Conservation (phyloP, 2,797 vertebrate genomes). For the Sebastes diploproa region DNA sequence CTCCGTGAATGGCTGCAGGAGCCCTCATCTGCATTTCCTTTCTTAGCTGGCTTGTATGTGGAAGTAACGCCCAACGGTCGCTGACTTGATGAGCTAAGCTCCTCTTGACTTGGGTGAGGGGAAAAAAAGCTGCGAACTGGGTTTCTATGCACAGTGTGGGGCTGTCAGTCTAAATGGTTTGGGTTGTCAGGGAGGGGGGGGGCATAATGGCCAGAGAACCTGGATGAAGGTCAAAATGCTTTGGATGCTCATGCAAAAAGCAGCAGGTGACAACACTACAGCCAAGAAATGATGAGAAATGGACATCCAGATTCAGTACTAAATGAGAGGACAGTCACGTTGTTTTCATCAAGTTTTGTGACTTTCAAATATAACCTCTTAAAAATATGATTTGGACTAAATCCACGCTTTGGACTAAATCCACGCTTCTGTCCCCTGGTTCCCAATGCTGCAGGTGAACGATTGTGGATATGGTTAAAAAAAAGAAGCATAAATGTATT, state of each 20-base stretch:
- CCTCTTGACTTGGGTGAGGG: constrained; percentile 30
- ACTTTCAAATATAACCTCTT: background rate
- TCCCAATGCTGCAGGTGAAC: background rate
- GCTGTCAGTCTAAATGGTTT: constrained; percentile 3
- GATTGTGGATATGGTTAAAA: background rate
- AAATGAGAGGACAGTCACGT: background rate
- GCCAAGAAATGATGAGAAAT: constrained; percentile 7
- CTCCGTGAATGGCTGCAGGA: constrained; percentile 83
- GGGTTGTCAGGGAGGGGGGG: background rate
- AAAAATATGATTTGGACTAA: background rate
- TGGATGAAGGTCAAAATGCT: constrained; percentile 48
- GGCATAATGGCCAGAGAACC: background rate
- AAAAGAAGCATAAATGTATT: background rate
- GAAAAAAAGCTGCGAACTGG: background rate
- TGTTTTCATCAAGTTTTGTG: background rate
- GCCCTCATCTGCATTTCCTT: constrained; percentile 92
- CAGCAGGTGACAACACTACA: constrained; percentile 22
- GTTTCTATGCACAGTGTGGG: constrained; percentile 31
- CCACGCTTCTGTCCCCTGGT: background rate
- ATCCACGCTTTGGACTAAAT: background rate
- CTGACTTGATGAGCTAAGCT: constrained; percentile 80
- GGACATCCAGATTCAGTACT: background rate
- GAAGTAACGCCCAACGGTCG: constrained; percentile 88
- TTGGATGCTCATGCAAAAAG: constrained; percentile 24
- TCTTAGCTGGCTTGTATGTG: constrained; percentile 87